Evolutionary conservation across 2,113 vertebrate genomes (phyloP).

Genomic region (Murina feae): DNA sequence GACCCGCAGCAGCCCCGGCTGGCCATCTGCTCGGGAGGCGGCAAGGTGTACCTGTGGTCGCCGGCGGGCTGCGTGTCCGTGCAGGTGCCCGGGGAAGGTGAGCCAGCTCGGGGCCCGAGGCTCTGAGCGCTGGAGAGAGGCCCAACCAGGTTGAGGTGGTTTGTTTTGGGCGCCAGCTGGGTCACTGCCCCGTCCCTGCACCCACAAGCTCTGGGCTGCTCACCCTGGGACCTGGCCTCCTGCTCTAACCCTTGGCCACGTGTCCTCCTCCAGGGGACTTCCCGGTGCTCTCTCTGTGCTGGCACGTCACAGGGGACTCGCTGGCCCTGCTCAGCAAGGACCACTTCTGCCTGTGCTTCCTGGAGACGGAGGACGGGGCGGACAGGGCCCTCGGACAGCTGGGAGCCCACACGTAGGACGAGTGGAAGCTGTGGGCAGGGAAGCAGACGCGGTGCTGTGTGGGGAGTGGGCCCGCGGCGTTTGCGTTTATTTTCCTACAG

Average conservation of each 20-base stretch:
- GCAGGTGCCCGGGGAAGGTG: constrained; percentile 90
- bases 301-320: constrained; percentile 87
- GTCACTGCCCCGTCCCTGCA: too few relatives aligned
- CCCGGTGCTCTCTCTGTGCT: constrained; percentile 87
- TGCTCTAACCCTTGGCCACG: neutral
- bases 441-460: neutral
- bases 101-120: rapidly evolving
- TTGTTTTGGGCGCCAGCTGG: too few relatives aligned
- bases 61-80: constrained; percentile 88
- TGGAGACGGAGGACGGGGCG: constrained; percentile 79
- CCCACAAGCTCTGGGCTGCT: rapidly evolving
- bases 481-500: neutral
- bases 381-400: neutral
- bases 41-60: constrained; percentile 92
- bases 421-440: rapidly evolving
- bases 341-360: constrained; percentile 92
- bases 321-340: constrained; percentile 91
- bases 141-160: rapidly evolving
- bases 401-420: neutral
- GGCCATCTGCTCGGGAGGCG: constrained; percentile 89
- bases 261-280: constrained; percentile 84
- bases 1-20: constrained; percentile 88
- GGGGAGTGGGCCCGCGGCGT: neutral
- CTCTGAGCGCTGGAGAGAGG: neutral
- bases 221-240: rapidly evolving